A percentile compares a stretch with the other conserved stretches of the same genome.
These are phyloP conservation scores for Sakesphorus luctuosus DNA, from an alignment of 2,113 vertebrate species.

Conservation along the genomic window DNA sequence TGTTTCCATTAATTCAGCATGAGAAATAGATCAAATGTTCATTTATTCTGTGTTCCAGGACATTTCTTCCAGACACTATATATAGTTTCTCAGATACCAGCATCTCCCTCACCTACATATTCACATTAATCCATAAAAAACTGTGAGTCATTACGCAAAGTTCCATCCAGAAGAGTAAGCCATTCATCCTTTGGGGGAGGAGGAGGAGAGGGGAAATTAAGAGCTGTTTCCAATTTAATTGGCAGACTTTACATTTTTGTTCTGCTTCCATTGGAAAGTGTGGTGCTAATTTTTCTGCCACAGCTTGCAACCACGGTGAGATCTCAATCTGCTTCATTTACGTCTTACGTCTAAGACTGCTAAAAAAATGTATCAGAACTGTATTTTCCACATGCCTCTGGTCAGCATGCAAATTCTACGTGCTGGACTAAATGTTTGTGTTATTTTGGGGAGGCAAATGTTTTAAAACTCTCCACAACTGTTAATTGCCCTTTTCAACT, in stretches of 20 bases:
- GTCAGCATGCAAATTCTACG: background rate
- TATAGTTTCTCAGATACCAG: slow-evolving; percentile 47
- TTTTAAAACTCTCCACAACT: background rate
- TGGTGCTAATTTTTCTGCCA: slow-evolving; percentile 57
- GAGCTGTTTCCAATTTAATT: slow-evolving; percentile 68
- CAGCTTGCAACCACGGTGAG: background rate
- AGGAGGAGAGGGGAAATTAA: slow-evolving; percentile 61
- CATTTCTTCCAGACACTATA: slow-evolving; percentile 53
- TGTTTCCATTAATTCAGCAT: slow-evolving; percentile 1
- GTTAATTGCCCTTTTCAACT: background rate
- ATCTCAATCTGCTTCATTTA: slow-evolving; percentile 28
- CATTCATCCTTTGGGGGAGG: slow-evolving; percentile 49
- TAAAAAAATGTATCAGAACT: background rate
- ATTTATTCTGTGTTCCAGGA: slow-evolving; percentile 21
- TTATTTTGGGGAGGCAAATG: background rate
- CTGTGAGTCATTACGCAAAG: slow-evolving; percentile 61
- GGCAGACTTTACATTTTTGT: slow-evolving; percentile 68
- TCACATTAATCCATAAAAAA: slow-evolving; percentile 62
- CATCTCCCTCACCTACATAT: slow-evolving; percentile 57
- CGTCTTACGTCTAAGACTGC: background rate
- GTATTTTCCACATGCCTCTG: background rate
- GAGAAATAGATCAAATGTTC: slow-evolving; percentile 20
- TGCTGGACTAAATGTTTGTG: background rate
- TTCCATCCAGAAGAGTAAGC: slow-evolving; percentile 64
- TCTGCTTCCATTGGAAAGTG: slow-evolving; percentile 63